Percentiles rank a stretch among this genome's conserved stretches.
phyloP scores from a whole-genome alignment of 2,888 invertebrate species.

The Bellardia bayeri region DNA sequence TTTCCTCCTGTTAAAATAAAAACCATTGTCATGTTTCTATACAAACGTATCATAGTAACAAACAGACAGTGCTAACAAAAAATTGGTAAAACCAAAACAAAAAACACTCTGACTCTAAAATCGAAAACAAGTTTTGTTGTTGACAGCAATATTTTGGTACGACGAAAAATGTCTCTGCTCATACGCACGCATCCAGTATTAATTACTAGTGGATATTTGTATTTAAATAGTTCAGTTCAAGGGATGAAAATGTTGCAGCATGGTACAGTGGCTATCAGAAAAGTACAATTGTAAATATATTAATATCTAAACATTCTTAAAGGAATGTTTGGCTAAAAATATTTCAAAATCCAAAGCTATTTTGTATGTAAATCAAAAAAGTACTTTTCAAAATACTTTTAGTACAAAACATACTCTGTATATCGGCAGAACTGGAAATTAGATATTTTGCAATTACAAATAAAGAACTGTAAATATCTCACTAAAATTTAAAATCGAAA shows the following conservation, averaged over 20 bases:
- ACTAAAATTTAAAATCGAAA: background rate
- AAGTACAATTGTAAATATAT: background rate
- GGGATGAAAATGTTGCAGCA: background rate
- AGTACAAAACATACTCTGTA: no score
- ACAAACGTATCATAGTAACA: constrained; percentile 40
- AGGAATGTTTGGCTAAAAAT: no score
- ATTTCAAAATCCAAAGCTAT: no score
- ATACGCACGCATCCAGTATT: constrained; percentile 23
- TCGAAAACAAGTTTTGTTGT: constrained; percentile 43
- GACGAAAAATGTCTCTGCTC: background rate
- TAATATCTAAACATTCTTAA: no score
- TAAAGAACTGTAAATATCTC: no score
- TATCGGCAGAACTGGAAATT: no score
- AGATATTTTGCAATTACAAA: no score
- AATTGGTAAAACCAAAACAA: constrained; percentile 25
- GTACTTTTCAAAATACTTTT: no score
- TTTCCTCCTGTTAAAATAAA: constrained; percentile 46
- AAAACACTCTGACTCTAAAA: background rate
- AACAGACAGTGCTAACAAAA: constrained; percentile 31
- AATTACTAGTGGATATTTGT: constrained; percentile 1
- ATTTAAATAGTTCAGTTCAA: background rate
- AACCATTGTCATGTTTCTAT: constrained; percentile 40
- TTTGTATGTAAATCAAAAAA: no score
- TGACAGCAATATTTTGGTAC: constrained; percentile 55
- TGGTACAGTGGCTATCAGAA: background rate